Evolutionary conservation across 2,797 vertebrate species (phyloP).

Genomic region (Neomorphus geoffroyi): DNA sequence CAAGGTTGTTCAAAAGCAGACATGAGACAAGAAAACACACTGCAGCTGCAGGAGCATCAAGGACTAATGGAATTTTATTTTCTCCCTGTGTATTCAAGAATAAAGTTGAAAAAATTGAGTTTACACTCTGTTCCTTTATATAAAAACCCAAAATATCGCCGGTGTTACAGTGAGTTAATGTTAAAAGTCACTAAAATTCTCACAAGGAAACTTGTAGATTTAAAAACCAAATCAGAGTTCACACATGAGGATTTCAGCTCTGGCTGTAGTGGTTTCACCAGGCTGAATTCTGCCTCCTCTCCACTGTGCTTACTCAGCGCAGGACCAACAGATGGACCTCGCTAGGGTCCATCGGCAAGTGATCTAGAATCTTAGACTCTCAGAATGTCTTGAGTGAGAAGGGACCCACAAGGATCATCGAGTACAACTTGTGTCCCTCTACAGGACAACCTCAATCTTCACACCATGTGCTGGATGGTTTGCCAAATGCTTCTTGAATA

Average conservation of each 20-base stretch:
- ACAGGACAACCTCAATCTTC: too few relatives aligned
- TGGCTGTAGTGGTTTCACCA: rapidly evolving
- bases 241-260: neutral
- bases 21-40: neutral
- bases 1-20: neutral
- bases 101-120: neutral
- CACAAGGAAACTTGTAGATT: rapidly evolving
- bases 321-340: neutral
- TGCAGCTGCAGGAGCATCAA: neutral
- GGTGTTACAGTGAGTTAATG: rapidly evolving
- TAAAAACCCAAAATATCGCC: neutral
- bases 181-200: neutral
- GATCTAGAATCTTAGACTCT: neutral
- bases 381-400: too few relatives aligned
- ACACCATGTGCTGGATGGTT: too few relatives aligned
- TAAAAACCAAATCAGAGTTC: rapidly evolving
- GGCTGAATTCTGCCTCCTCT: neutral
- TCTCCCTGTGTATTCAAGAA: neutral
- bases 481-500: too few relatives aligned
- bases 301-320: rapidly evolving
- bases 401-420: too few relatives aligned
- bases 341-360: rapidly evolving
- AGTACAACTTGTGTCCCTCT: too few relatives aligned
- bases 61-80: neutral
- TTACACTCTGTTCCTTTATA: neutral